Evolutionary conservation across 2,888 invertebrate species (phyloP), one percentile per base, ranked within the genome.

Genomic region (Axea sp.): DNA sequence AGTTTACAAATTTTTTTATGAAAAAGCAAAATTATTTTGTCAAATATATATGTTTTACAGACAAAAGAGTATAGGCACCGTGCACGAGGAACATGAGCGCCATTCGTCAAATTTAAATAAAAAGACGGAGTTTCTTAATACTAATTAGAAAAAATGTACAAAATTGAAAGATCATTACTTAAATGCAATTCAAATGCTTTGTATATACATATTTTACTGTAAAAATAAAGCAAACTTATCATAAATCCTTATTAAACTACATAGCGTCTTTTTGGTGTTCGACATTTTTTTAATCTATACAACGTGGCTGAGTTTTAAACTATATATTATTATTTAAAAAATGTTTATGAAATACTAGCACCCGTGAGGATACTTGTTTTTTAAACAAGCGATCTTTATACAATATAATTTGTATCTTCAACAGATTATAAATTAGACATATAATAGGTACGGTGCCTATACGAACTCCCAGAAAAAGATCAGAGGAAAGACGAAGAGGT

Each of bases 61-160:
- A 68, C 12, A 33, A 68, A n/a, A 45, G 7, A 8, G 64, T 71
- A 71, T 64, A 71, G 71, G 64, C 71, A 71, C 71, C 71, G 71
- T 33, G 49, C 22, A 45, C 22, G 57, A 71, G 64, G 71, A 71
- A 71, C 71, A 71, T 64, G 64, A 57, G 57, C 64, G 64, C 49
- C 47, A 30, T 64, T 7, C 35, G 12, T 47, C 35, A 31, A 62
- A 5, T 45, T 17, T 3, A 59, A 35, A 30, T 22, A 24, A 41
- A 24, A 33, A 43, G 39, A 59, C n/a, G n/a, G n/a, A n/a, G n/a
- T n/a, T 9, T 26, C 37, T 71, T 49, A 62, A 3, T 1, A 15
- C 30, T 71, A 62, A 60, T 41, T 55, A 49, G 24, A 41, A 49
- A 53, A 53, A 60, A 55, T 69, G 9, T 47, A 68, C 59, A 59